Evolutionary conservation across 2,888 invertebrate species (phyloP).

Genomic region (Trypoxylon attenuatum): DNA sequence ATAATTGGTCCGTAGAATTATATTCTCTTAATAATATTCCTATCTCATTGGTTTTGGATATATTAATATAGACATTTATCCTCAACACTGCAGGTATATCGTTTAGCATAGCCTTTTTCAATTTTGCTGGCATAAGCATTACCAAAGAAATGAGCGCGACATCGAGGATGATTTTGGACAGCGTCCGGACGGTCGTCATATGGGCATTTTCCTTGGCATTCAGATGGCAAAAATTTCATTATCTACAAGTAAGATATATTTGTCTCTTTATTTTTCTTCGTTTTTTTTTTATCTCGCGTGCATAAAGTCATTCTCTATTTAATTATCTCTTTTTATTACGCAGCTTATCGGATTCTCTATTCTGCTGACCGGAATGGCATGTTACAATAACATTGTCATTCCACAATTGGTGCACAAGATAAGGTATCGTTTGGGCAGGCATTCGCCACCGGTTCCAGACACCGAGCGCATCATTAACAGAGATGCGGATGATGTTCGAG

Average conservation of each 20-base stretch:
- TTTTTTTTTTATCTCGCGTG: no score
- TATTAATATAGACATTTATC: no score
- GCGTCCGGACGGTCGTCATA: constrained; percentile 91
- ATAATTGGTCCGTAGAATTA: constrained; percentile 81
- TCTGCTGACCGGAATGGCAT: constrained; percentile 87
- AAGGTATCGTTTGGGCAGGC: constrained; percentile 56
- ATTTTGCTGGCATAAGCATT: constrained; percentile 92
- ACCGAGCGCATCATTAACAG: constrained; percentile 66
- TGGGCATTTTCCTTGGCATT: constrained; percentile 88
- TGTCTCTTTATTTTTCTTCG: no score
- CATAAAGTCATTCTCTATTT: not conserved
- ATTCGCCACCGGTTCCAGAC: constrained; percentile 58
- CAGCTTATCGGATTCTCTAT: constrained; percentile 85
- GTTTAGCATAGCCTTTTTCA: constrained; percentile 93
- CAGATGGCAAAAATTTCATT: constrained; percentile 87
- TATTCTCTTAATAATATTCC: constrained; percentile 9
- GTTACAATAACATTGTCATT: constrained; percentile 83
- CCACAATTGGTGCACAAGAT: constrained; percentile 66
- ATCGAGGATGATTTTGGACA: constrained; percentile 92
- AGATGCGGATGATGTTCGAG: constrained; percentile 64
- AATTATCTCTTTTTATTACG: constrained; percentile 1
- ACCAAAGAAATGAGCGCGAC: constrained; percentile 96
- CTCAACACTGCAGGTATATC: constrained; percentile 84
- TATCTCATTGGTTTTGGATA: no score
- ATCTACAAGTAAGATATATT: constrained; percentile 78